Conservation (phyloP, 2,888 invertebrate genomes). For the Pyrrhosoma nymphula region DNA sequence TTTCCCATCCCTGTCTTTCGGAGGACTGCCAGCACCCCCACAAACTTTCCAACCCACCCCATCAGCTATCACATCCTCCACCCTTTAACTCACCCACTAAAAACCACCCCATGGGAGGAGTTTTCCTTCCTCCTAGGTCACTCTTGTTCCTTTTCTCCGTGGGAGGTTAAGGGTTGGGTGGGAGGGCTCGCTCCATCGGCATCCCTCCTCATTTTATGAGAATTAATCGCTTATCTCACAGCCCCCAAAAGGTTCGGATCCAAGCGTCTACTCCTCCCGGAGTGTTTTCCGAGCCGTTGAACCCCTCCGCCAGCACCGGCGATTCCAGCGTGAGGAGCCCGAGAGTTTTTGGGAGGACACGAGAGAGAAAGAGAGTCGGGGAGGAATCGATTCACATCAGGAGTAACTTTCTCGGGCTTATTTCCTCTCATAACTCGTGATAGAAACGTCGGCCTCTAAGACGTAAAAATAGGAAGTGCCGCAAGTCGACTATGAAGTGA, state of each 20-base stretch:
- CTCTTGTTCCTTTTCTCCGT: background rate
- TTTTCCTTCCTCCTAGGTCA: background rate
- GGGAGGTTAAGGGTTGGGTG: background rate
- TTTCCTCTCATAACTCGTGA: background rate
- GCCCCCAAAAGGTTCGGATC: background rate
- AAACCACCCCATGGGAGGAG: background rate
- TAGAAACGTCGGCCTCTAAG: background rate
- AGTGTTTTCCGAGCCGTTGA: conserved; percentile 34
- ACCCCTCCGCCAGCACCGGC: background rate
- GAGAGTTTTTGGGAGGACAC: background rate
- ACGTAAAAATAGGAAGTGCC: background rate
- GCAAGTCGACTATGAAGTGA: background rate
- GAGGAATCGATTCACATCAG: background rate
- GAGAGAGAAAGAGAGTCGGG: no score
- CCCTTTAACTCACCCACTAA: background rate
- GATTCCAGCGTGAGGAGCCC: background rate
- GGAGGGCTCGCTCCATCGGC: background rate
- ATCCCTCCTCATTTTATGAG: background rate
- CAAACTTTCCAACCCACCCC: background rate
- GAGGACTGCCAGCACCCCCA: background rate
- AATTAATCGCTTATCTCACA: conserved; percentile 8
- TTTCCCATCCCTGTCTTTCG: background rate
- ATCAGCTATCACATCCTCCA: no score
- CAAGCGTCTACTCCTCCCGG: background rate
- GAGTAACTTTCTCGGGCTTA: background rate